Percentiles rank a stretch among this genome's conserved stretches.
Evolutionary conservation across 2,888 invertebrate species (phyloP).

Genomic region (Odontocolon sp.): DNA sequence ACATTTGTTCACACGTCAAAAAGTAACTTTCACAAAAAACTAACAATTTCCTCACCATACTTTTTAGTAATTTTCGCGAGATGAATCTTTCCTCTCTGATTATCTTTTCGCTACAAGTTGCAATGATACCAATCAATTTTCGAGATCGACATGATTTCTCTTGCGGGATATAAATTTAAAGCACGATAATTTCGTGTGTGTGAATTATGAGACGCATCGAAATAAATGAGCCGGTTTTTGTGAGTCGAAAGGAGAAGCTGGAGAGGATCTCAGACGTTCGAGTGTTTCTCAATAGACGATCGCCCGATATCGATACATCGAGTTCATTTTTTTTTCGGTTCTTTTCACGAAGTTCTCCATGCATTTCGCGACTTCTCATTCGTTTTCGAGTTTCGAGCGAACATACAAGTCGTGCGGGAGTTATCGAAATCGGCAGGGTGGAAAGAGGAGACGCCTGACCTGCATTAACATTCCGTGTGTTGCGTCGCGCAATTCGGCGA

Average conservation of each 20-base stretch:
- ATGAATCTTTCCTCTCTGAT: no score
- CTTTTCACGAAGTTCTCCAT: not conserved
- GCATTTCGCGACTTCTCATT: not conserved
- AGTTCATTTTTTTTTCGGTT: conserved; percentile 9
- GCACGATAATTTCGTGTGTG: conserved; percentile 28
- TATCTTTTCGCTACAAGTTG: no score
- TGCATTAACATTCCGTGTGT: conserved; percentile 73
- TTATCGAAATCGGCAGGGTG: conserved; percentile 43
- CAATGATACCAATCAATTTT: no score
- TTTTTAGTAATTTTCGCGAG: conserved; percentile 3
- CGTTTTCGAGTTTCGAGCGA: not conserved
- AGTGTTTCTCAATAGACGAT: conserved; percentile 52
- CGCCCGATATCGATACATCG: conserved; percentile 29
- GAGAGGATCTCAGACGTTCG: conserved; percentile 32
- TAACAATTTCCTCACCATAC: not conserved
- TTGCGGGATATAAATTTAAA: conserved; percentile 14
- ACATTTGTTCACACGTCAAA: not conserved
- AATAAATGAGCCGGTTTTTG: conserved; percentile 14
- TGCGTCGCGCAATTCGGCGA: conserved; percentile 72
- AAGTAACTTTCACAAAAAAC: no score
- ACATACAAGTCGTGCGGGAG: conserved; percentile 24
- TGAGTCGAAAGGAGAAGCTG: conserved; percentile 41
- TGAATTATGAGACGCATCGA: conserved; percentile 24
- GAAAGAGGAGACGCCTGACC: no score
- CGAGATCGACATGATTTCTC: no score